Evolutionary conservation across 2,113 vertebrate genomes (phyloP), one percentile per base, ranked within the genome.

Genomic region (Chauna torquata): DNA sequence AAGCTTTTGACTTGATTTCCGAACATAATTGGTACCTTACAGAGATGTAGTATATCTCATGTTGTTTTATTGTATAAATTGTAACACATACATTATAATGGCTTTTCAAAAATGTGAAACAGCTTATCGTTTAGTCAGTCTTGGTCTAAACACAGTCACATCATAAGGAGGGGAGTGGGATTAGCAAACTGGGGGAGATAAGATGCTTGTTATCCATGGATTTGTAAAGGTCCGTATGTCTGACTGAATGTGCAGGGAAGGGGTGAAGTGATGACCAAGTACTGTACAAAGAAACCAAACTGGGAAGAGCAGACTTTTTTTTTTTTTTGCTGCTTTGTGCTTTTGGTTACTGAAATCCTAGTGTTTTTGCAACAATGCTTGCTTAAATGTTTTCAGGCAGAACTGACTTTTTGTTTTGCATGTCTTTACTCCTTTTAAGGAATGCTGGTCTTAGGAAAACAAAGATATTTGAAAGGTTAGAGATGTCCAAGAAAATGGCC

Each of bases 321-420:
- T 12, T 45, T 89, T 76, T 28, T 49, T 5, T 5, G 25, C 15
- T 14, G 1, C 54, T 91, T 69, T 92, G 62, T 92, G n/a, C 66
- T 82, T 92, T 95, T 88, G 62, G 8, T 95, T 85, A 59, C 44
- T 85, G 87, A 70, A 88, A 91, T 92, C 38, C 17, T 62, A 74
- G 42, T 86, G 62, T 86, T 96, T 91, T 92, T 96, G 62, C 50
- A 94, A 83, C 75, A 93, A 49, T 93, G 22, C 62, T 93, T 80
- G 74, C 38, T 94, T 88, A 95, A 96, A 94, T 71, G n/a, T 49
- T 82, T 90, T 95, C 87, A 95, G 82, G 76, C 38, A 70, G 47
- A 88, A 82, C 11, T 80, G 55, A 77, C 55, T 91, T 92, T 79
- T 94, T 92, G 74, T 90, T 97, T 94, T 93, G 69, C 47, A 9